These are phyloP conservation scores for Sebastes fasciatus DNA, from an alignment of 2,113 vertebrate species.

Conservation along the genomic window DNA sequence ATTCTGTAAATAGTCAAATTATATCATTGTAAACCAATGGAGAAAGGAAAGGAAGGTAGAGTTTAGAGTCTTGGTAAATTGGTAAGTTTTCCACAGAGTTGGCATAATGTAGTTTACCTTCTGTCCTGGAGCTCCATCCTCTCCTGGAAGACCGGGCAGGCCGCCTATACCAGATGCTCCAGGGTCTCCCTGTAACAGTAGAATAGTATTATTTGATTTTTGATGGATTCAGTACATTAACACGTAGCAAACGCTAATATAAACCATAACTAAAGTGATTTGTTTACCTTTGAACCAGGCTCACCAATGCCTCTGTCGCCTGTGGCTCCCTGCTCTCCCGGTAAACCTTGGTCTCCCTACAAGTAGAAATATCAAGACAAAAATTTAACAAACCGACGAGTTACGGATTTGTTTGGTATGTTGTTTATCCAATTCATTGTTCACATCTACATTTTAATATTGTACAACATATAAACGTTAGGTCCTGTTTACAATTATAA, in stretches of 20 bases:
- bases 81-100: background rate
- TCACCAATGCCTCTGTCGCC: constrained; percentile 88
- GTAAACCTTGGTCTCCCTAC: constrained; percentile 89
- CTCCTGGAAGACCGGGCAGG: constrained; percentile 89
- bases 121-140: constrained; percentile 89
- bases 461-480: background rate
- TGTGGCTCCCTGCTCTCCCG: constrained; percentile 87
- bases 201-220: background rate
- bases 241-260: background rate
- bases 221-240: background rate
- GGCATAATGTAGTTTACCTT: constrained; percentile 79
- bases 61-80: background rate
- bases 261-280: background rate
- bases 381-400: background rate
- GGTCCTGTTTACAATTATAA: background rate
- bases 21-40: background rate
- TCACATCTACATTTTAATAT: background rate
- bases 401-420: background rate
- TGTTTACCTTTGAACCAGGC: constrained; percentile 85
- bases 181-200: constrained; percentile 85
- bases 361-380: constrained; percentile 17
- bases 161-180: constrained; percentile 86
- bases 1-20: background rate
- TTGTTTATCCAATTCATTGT: background rate
- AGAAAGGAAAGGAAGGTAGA: background rate